phyloP scores from a whole-genome alignment of 2,797 vertebrate genomes.

The Vultur gryphus region DNA sequence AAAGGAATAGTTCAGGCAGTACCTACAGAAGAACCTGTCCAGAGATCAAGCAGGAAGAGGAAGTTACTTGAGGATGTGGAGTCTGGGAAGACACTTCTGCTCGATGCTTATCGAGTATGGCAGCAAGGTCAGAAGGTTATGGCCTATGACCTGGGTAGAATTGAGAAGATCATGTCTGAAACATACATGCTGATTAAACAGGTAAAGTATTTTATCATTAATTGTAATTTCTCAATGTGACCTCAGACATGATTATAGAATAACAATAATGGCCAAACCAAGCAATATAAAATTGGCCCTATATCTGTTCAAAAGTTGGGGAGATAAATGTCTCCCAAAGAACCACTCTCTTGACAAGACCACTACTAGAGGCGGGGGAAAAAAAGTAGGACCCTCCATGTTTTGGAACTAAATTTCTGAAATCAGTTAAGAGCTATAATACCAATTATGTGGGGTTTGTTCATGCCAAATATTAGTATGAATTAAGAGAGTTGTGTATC shows the following conservation, averaged over 20 bases:
- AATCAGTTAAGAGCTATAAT: background rate
- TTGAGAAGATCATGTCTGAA: constrained; percentile 98
- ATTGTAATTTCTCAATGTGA: background rate
- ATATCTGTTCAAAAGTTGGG: background rate
- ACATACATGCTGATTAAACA: constrained; percentile 99
- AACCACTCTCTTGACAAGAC: background rate
- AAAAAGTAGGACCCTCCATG: background rate
- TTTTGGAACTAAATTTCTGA: background rate
- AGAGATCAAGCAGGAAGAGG: constrained; percentile 87
- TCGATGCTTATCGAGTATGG: constrained; percentile 97
- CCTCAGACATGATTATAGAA: background rate
- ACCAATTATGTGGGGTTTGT: background rate
- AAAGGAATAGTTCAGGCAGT: constrained; percentile 55
- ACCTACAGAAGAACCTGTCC: constrained; percentile 72
- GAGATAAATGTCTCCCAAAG: background rate
- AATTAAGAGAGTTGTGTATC: background rate
- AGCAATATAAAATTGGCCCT: background rate
- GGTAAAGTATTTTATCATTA: constrained; percentile 67
- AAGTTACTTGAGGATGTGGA: constrained; percentile 92
- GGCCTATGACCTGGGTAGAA: constrained; percentile 90
- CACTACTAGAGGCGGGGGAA: background rate
- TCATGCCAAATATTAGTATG: background rate
- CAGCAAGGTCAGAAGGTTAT: constrained; percentile 97
- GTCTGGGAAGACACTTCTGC: constrained; percentile 90
- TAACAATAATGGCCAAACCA: background rate